Base-by-base conservation (phyloP, 2,113 vertebrate genomes). In the Saccopteryx bilineata region DNA sequence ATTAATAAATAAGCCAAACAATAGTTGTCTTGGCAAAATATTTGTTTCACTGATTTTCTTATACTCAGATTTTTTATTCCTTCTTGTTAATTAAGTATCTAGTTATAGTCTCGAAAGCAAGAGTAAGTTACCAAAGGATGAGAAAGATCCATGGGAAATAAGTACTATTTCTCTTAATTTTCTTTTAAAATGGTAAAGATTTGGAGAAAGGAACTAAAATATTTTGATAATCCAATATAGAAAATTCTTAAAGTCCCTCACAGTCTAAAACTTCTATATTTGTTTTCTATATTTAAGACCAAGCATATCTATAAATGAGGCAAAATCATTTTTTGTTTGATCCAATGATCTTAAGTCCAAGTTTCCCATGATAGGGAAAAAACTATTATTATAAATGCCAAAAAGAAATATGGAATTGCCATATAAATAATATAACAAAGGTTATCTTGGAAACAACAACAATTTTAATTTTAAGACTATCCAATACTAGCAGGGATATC, bases 281-380 rank as follows among this genome's bases (percentile, higher is more conserved):
- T 92, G 46, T 31, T 61, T 69, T 56, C 31, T 58, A 26, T 48
- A 79, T 66, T 74, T 87, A 87, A 84, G 63, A 83, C 56, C 39
- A 72, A 9, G 72, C 31, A 84, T 72, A 90, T 65, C 52, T 60
- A 58, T 50, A 92, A 94, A 87, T 87, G n/a, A 69, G 23, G 7
- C 21, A 63, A 92, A 90, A 9, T 87, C 9, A 56, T 81, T 95
- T 95, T 91, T 63, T 52, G 18, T 69, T 69, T 76, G 88, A 48
- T 18, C 17, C 33, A 80, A 58, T 65, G 11, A 9, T 79, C n/a
- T 68, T 76, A 63, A 61, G 33, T 33, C 13, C 17, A 92, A 54
- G 24, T 90, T 76, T 87, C 54, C 60, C 18, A 12, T 31, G 17
- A 33, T 13, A 60, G 31, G 6, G 10, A 33, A 84, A 80, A 85